These are phyloP conservation scores for Nothocercus nigrocapillus DNA, from an alignment of 2,113 vertebrate species.

Conservation along the genomic window DNA sequence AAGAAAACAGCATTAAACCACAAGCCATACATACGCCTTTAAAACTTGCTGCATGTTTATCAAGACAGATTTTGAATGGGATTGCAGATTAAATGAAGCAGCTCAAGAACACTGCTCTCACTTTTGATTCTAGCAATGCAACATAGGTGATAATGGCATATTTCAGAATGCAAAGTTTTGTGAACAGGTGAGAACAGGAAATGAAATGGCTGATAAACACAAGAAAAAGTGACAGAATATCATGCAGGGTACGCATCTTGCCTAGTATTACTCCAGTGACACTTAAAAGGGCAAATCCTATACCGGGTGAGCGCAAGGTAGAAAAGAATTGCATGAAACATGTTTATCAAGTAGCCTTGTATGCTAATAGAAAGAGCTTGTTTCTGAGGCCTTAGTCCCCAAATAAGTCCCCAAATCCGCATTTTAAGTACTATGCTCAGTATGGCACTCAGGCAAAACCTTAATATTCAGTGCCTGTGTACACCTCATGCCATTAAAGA, in stretches of 20 bases:
- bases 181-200: not conserved
- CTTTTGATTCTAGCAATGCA: not conserved
- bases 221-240: not conserved
- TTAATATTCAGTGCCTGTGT: not conserved
- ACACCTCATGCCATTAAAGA: not conserved
- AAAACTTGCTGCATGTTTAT: not conserved
- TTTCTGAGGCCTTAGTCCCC: not conserved
- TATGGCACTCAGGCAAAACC: not conserved
- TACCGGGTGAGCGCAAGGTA: fast-evolving
- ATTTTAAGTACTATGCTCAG: not conserved
- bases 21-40: not conserved
- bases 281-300: not conserved
- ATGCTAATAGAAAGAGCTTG: not conserved
- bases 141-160: not conserved
- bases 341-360: not conserved
- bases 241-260: not conserved
- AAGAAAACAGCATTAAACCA: not conserved
- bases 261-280: not conserved
- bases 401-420: not conserved
- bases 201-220: not conserved
- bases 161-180: not conserved
- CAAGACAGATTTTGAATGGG: not conserved
- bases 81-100: not conserved
- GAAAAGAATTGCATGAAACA: not conserved
- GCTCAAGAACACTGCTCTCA: not conserved